Conservation (phyloP, 1,140 invertebrate species). For the Subanguina moxae region DNA sequence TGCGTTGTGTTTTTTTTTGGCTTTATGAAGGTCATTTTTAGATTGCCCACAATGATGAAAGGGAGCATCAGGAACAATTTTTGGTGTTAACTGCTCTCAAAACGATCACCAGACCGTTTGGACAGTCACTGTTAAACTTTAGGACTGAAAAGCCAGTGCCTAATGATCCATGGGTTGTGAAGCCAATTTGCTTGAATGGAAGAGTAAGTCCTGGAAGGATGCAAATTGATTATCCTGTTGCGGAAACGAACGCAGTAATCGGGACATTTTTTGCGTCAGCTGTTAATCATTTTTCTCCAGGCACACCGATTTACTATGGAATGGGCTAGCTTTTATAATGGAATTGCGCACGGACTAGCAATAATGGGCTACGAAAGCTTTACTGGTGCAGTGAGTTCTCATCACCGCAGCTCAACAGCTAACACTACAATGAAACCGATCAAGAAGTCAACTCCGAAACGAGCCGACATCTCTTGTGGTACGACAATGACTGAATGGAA, state of each 20-base stretch:
- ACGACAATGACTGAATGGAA: background rate
- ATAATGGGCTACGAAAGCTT: conserved; percentile 4
- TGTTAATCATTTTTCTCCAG: conserved; percentile 25
- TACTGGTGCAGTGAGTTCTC: background rate
- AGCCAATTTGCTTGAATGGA: conserved; percentile 40
- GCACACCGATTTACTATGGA: conserved; percentile 37
- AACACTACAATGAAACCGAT: background rate
- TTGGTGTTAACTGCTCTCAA: conserved; percentile 29
- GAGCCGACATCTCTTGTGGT: conserved; percentile 4
- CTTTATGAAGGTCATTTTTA: conserved; percentile 11
- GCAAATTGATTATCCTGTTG: conserved; percentile 40
- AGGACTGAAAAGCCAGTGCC: conserved; percentile 20
- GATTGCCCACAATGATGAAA: conserved; percentile 24
- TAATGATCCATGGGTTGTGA: conserved; percentile 21
- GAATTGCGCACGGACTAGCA: conserved; percentile 33
- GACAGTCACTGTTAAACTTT: conserved; percentile 31
- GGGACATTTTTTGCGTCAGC: background rate
- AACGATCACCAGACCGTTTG: conserved; percentile 41
- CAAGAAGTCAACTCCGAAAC: background rate
- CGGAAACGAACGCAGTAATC: conserved; percentile 17
- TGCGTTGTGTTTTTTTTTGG: conserved; percentile 5
- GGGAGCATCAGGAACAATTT: conserved; percentile 44
- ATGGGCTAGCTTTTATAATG: conserved; percentile 44
- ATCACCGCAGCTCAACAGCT: too few species aligned
- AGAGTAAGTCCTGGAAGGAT: conserved; percentile 26